Evolutionary conservation across 2,113 vertebrate genomes (phyloP).

Genomic region (Jacana jacana): DNA sequence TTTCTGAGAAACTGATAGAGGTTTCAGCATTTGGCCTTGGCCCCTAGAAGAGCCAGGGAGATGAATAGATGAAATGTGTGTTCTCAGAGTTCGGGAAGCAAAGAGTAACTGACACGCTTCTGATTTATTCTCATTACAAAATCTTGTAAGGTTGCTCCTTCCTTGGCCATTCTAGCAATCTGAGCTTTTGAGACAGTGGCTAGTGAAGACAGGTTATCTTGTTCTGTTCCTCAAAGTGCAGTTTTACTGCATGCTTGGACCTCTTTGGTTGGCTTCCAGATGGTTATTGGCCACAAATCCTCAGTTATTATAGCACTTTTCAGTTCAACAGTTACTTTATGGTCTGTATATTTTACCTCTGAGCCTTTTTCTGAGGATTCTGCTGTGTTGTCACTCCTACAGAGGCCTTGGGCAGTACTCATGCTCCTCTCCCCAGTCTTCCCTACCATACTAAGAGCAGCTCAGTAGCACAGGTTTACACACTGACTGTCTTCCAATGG

Average conservation of each 20-base stretch:
- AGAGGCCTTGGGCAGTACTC: background rate
- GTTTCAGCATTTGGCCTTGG: background rate
- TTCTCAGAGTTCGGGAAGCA: background rate
- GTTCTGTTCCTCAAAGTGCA: background rate
- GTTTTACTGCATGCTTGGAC: background rate
- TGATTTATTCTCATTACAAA: background rate
- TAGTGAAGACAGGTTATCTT: background rate
- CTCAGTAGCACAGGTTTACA: background rate
- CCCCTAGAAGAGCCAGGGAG: background rate
- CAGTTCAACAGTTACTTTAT: background rate
- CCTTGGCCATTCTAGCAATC: background rate
- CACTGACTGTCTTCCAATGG: background rate
- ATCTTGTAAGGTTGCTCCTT: background rate
- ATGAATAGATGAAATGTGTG: background rate
- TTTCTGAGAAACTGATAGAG: constrained; percentile 1
- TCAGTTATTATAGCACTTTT: background rate
- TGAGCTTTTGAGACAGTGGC: background rate
- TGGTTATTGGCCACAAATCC: background rate
- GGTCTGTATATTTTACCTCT: background rate
- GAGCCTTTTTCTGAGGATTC: background rate
- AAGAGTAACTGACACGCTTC: background rate
- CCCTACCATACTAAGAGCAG: background rate
- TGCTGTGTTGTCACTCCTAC: background rate
- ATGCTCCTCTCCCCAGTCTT: background rate
- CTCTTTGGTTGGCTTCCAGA: background rate